Conservation (phyloP, 2,888 invertebrate genomes). For the Meiosimyza decipiens region DNA sequence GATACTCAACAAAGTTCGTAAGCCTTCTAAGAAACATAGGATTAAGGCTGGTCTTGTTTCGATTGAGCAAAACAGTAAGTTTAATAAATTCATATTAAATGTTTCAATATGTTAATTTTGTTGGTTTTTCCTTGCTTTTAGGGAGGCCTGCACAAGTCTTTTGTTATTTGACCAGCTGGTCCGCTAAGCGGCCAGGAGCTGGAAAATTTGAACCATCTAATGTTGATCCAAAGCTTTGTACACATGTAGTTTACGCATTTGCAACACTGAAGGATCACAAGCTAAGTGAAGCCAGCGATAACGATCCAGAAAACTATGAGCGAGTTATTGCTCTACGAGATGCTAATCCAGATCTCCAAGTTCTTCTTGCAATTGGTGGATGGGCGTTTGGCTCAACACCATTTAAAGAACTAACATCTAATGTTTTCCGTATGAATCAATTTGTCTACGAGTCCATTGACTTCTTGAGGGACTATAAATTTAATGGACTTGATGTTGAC, state of each 20-base stretch:
- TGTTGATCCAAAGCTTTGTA: conserved; percentile 89
- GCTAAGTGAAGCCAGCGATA: conserved; percentile 81
- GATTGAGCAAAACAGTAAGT: conserved; percentile 75
- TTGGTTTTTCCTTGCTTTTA: conserved; percentile 56
- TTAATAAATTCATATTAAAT: background rate
- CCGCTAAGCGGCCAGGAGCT: conserved; percentile 87
- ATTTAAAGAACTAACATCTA: conserved; percentile 91
- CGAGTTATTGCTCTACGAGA: conserved; percentile 86
- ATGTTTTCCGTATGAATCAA: conserved; percentile 93
- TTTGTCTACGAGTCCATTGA: conserved; percentile 96
- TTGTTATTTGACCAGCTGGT: conserved; percentile 98
- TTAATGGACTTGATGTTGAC: conserved; percentile 92
- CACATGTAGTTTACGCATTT: conserved; percentile 95
- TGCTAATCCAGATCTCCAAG: conserved; percentile 88
- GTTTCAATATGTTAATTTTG: background rate
- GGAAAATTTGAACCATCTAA: conserved; percentile 92
- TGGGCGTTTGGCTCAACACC: conserved; percentile 97
- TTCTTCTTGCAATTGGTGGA: conserved; percentile 89
- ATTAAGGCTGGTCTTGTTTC: conserved; percentile 69
- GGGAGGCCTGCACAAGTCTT: conserved; percentile 88
- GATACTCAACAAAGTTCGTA: conserved; percentile 76
- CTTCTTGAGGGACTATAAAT: conserved; percentile 88
- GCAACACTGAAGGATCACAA: conserved; percentile 89
- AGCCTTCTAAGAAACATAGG: conserved; percentile 71
- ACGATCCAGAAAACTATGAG: conserved; percentile 88